Conservation (phyloP, 2,113 vertebrate species). For the Petrocephalus microphthalmus region DNA sequence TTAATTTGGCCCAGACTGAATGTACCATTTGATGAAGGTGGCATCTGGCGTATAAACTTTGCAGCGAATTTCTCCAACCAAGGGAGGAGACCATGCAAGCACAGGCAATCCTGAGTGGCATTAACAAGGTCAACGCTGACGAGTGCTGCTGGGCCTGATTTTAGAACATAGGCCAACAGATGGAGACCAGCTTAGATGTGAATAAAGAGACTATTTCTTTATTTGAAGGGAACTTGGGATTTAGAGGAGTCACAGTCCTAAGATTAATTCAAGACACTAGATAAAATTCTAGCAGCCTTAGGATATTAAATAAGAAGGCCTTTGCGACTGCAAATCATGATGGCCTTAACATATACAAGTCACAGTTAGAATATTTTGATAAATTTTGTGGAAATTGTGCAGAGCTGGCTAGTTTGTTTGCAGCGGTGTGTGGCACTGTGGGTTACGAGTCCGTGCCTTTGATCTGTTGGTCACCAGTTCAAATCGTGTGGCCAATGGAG, state of each 20-base stretch:
- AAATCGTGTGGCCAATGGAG: not conserved
- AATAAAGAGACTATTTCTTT: not conserved
- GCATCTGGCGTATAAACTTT: not conserved
- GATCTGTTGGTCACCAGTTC: not conserved
- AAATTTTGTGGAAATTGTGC: not conserved
- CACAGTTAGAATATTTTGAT: not conserved
- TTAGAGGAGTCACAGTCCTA: not conserved
- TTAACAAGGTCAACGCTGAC: not conserved
- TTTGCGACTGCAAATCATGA: not conserved
- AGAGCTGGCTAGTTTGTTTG: not conserved
- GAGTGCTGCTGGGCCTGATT: not conserved
- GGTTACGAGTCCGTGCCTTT: not conserved
- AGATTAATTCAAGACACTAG: not conserved
- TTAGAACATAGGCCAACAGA: not conserved
- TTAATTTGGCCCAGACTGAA: not conserved
- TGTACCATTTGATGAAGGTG: not conserved
- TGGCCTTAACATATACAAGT: not conserved
- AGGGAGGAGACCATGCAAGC: not conserved
- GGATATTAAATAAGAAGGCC: not conserved
- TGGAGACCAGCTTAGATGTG: not conserved
- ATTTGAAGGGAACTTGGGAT: not conserved
- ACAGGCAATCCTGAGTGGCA: not conserved
- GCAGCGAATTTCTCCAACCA: not conserved
- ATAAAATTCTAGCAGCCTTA: not conserved
- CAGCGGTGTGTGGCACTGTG: not conserved